These are phyloP conservation scores for Hydrozoanthus tunicans DNA, from an alignment of 64 coral and sea anemone genomes.

Conservation along the genomic window DNA sequence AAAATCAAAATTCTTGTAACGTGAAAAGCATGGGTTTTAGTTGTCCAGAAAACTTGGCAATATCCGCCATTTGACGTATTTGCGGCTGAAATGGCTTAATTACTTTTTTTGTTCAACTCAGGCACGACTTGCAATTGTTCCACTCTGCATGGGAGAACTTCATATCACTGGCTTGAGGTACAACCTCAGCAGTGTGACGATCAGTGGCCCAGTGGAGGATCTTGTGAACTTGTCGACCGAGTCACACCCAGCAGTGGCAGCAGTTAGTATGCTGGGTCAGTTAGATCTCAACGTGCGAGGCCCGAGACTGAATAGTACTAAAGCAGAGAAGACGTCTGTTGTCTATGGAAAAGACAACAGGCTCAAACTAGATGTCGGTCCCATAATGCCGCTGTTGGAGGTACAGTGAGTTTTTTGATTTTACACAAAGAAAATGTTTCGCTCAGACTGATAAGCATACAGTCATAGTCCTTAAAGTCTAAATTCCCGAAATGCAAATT, in stretches of 20 bases:
- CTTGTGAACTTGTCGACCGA: constrained; percentile 42
- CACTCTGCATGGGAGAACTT: constrained; percentile 70
- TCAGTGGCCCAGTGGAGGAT: constrained; percentile 84
- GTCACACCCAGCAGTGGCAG: constrained; percentile 63
- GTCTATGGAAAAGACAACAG: constrained; percentile 77
- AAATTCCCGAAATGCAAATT: no score
- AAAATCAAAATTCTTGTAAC: no score
- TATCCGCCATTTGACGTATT: no score
- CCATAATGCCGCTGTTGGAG: constrained; percentile 87
- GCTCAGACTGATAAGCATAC: no score
- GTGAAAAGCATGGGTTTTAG: no score
- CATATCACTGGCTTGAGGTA: constrained; percentile 93
- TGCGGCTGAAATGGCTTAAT: neutral
- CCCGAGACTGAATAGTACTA: constrained; percentile 81
- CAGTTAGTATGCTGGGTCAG: constrained; percentile 83
- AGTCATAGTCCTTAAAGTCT: no score
- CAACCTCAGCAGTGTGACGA: constrained; percentile 83
- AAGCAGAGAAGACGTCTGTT: constrained; percentile 84
- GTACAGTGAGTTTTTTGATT: constrained; percentile 8
- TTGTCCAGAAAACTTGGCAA: no score
- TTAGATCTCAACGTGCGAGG: constrained; percentile 75
- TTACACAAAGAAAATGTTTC: no score
- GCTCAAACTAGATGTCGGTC: constrained; percentile 73
- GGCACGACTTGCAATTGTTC: constrained; percentile 77
- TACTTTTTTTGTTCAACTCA: neutral